A percentile compares a stretch with the other conserved stretches of the same genome.
Conservation (phyloP, 2,888 invertebrate genomes). For the Steinernema scapterisci region DNA sequence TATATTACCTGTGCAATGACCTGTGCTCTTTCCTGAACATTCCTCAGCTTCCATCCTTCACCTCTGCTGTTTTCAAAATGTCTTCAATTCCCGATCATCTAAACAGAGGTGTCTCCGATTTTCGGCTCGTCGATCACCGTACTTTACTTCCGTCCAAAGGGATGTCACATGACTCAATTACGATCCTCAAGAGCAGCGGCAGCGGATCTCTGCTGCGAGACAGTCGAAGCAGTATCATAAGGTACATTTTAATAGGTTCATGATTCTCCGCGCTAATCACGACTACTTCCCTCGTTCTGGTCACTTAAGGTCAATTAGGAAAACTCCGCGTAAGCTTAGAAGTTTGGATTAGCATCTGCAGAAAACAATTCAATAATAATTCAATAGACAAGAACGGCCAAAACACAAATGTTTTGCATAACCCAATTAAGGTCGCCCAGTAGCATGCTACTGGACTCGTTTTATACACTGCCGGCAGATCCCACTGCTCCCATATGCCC, state of each 20-base stretch:
- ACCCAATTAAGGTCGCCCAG: slow-evolving; percentile 27
- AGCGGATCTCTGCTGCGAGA: slow-evolving; percentile 11
- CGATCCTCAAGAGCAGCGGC: slow-evolving; percentile 1
- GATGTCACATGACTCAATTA: slow-evolving; percentile 16
- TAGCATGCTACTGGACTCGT: slow-evolving; percentile 7
- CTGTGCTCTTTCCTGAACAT: slow-evolving; percentile 25
- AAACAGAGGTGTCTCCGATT: slow-evolving; percentile 15
- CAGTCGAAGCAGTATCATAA: slow-evolving; percentile 16
- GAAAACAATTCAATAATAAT: neutral
- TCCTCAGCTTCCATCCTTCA: neutral
- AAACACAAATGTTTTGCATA: slow-evolving; percentile 29
- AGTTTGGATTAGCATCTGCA: neutral
- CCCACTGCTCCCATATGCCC: slow-evolving; percentile 28
- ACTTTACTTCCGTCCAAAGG: slow-evolving; percentile 5
- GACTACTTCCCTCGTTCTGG: too few species aligned
- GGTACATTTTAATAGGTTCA: neutral
- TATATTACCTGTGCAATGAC: slow-evolving; percentile 30
- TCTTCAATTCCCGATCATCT: slow-evolving; percentile 20
- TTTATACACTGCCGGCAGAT: slow-evolving; percentile 4
- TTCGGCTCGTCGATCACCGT: neutral
- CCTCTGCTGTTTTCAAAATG: neutral
- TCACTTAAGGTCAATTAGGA: too few species aligned
- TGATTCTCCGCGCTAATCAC: too few species aligned
- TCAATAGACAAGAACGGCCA: slow-evolving; percentile 9
- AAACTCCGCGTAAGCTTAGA: neutral